Evolutionary conservation across 2,888 invertebrate genomes (phyloP).

Genomic region (Hipparchia sbordonii): DNA sequence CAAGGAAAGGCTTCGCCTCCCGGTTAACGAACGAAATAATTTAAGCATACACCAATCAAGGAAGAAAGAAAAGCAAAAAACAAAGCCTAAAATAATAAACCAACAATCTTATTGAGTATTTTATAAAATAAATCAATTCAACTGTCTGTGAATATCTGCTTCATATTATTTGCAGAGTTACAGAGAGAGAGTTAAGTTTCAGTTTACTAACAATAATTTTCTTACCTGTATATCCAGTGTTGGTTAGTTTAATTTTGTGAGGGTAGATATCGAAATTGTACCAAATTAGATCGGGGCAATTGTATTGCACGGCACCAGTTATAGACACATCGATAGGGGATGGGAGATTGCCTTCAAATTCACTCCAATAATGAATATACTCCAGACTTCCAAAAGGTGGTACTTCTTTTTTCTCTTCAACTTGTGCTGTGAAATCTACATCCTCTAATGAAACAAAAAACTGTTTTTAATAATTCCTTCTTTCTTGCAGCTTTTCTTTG

Average conservation of each 20-base stretch:
- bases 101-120: too few relatives aligned
- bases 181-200: too few relatives aligned
- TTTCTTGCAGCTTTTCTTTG: too few relatives aligned
- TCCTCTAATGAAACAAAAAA: conserved; percentile 45
- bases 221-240: conserved; percentile 86
- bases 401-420: conserved; percentile 44
- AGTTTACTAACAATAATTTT: conserved; percentile 14
- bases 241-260: conserved; percentile 85
- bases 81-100: too few relatives aligned
- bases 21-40: too few relatives aligned
- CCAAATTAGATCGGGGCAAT: conserved; percentile 80
- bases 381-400: conserved; percentile 60
- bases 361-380: conserved; percentile 65
- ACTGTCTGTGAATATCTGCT: too few relatives aligned
- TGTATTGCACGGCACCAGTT: conserved; percentile 61
- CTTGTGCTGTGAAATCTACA: conserved; percentile 43
- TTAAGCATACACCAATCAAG: too few relatives aligned
- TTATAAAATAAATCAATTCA: too few relatives aligned
- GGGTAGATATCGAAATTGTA: conserved; percentile 83
- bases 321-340: conserved; percentile 70
- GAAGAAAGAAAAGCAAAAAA: too few relatives aligned
- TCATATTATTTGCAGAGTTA: too few relatives aligned
- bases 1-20: too few relatives aligned
- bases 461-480: not conserved
- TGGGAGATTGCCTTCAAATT: conserved; percentile 63